These are phyloP conservation scores for Oxycera nigricornis DNA, from an alignment of 2,888 invertebrate genomes.

Conservation along the genomic window DNA sequence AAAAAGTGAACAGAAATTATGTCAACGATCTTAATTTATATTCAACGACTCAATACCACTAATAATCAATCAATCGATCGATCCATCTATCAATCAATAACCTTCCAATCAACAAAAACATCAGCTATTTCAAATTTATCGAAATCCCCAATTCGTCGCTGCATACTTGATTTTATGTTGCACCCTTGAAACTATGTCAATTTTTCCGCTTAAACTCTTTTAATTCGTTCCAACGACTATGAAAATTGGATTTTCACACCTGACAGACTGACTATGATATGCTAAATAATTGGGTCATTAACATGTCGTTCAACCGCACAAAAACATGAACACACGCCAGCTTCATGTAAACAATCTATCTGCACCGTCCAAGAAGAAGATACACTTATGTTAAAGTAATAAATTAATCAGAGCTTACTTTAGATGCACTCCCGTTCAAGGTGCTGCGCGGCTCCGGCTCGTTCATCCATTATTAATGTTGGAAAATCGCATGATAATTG, in stretches of 20 bases:
- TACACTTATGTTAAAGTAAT: not conserved
- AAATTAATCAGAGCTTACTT: constrained; percentile 29
- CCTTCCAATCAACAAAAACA: too few species aligned
- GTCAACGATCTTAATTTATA: too few species aligned
- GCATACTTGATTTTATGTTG: not conserved
- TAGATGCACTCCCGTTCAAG: constrained; percentile 9
- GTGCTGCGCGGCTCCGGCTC: too few species aligned
- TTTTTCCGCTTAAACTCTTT: not conserved
- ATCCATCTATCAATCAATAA: too few species aligned
- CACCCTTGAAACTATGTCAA: not conserved
- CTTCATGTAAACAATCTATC: not conserved
- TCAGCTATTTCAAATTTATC: too few species aligned
- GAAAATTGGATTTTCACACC: constrained; percentile 36
- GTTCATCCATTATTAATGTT: constrained; percentile 19
- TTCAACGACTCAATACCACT: too few species aligned
- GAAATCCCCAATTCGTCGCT: constrained; percentile 2
- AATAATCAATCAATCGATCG: too few species aligned
- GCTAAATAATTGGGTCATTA: constrained; percentile 31
- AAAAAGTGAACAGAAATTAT: too few species aligned
- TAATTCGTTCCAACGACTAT: constrained; percentile 31
- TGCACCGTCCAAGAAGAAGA: not conserved
- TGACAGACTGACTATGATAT: not conserved
- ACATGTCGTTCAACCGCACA: constrained; percentile 17
- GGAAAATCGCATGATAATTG: constrained; percentile 14
- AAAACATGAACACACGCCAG: not conserved